Percentiles rank a stretch among this genome's conserved stretches.
Evolutionary conservation across 2,888 invertebrate species (phyloP).

Genomic region (Nemotelus nigrinus): DNA sequence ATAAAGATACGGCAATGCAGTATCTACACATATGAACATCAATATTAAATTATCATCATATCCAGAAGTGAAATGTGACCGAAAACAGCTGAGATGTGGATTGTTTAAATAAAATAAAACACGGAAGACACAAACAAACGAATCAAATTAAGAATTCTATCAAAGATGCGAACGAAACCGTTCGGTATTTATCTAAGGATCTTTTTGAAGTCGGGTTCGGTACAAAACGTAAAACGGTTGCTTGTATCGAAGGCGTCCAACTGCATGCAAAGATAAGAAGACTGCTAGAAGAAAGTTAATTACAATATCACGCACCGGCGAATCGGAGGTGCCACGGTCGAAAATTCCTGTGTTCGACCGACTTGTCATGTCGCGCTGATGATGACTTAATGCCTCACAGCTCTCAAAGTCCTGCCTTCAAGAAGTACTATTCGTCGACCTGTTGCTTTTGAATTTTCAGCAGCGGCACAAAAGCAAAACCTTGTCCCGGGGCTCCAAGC

Average conservation of each 20-base stretch:
- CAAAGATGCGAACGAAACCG: neutral
- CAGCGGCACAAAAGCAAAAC: neutral
- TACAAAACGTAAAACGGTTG: no score
- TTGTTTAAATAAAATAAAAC: no score
- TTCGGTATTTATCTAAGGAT: neutral
- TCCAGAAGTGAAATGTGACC: neutral
- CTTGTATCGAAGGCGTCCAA: neutral
- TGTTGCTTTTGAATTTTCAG: slow-evolving; percentile 1
- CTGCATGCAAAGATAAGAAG: slow-evolving; percentile 34
- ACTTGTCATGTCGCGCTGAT: neutral
- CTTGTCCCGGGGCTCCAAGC: neutral
- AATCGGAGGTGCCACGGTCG: neutral
- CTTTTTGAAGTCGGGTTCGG: neutral
- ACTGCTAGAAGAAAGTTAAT: neutral
- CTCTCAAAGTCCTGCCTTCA: neutral
- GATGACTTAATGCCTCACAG: slow-evolving; percentile 10
- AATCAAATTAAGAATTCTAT: slow-evolving; percentile 29
- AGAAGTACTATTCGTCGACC: neutral
- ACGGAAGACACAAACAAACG: no score
- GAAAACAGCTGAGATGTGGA: no score
- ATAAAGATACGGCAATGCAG: neutral
- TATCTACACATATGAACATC: slow-evolving; percentile 10
- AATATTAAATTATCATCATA: slow-evolving; percentile 24
- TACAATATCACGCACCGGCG: neutral
- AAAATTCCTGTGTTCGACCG: neutral